Evolutionary conservation across 2,888 invertebrate genomes (phyloP).

Genomic region (Plutella xylostella): DNA sequence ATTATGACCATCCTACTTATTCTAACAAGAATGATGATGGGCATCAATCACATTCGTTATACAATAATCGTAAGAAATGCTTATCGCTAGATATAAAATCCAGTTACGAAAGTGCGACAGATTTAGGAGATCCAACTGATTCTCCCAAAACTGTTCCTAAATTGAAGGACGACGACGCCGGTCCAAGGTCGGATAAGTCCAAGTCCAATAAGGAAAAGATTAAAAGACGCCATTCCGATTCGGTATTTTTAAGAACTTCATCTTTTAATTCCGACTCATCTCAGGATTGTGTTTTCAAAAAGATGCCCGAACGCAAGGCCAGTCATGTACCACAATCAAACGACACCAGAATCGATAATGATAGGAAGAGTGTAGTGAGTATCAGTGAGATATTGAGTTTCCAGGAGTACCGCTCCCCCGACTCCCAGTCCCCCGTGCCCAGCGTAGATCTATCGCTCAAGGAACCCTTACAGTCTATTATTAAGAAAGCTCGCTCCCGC

Average conservation of each 20-base stretch:
- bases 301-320: conserved; percentile 24
- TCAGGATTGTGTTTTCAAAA: conserved; percentile 31
- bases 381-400: conserved; percentile 64
- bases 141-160: not conserved
- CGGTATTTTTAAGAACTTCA: conserved; percentile 28
- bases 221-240: conserved; percentile 38
- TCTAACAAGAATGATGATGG: not conserved
- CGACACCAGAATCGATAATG: conserved; percentile 28
- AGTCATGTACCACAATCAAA: conserved; percentile 16
- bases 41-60: too few species aligned
- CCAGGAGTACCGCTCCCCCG: conserved; percentile 59
- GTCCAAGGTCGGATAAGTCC: not conserved
- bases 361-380: conserved; percentile 50
- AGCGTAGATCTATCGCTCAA: conserved; percentile 36
- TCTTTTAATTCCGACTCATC: not conserved
- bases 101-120: too few species aligned
- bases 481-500: conserved; percentile 32
- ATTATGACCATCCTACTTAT: too few species aligned
- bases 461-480: conserved; percentile 45
- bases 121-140: too few species aligned
- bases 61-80: too few species aligned
- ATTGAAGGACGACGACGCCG: not conserved
- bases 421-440: conserved; percentile 35
- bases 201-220: not conserved
- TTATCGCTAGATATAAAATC: too few species aligned